These are phyloP conservation scores for Capitulum mitella DNA, from an alignment of 2,888 invertebrate species.

Conservation along the genomic window DNA sequence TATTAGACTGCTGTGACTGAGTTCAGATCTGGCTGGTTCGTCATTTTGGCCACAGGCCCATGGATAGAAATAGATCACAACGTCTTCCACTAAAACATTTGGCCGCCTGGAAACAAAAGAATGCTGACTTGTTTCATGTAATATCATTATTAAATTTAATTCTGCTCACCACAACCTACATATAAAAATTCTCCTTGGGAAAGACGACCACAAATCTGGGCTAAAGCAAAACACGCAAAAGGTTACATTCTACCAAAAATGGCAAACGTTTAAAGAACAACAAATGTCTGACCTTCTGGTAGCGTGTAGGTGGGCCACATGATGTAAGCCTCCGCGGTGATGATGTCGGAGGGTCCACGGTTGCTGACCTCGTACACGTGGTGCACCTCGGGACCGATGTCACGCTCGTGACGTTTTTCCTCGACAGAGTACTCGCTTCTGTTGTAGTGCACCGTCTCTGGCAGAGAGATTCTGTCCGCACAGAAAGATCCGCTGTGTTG, in stretches of 20 bases:
- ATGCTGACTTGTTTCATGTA: too few relatives aligned
- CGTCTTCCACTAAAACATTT: too few relatives aligned
- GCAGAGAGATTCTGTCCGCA: conserved; percentile 62
- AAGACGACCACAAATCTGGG: too few relatives aligned
- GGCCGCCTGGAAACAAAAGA: too few relatives aligned
- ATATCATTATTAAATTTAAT: too few relatives aligned
- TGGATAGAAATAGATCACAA: too few relatives aligned
- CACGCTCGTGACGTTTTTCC: conserved; percentile 30
- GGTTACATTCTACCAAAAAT: too few relatives aligned
- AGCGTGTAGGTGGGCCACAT: conserved; percentile 62
- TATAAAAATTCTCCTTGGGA: not conserved
- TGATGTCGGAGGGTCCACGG: conserved; percentile 76
- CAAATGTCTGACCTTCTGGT: conserved; percentile 17
- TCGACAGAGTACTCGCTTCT: conserved; percentile 52
- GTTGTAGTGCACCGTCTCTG: conserved; percentile 69
- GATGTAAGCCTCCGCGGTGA: conserved; percentile 71
- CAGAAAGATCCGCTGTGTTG: too few relatives aligned
- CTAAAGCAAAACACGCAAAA: too few relatives aligned
- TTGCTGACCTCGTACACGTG: conserved; percentile 48
- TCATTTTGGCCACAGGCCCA: too few relatives aligned
- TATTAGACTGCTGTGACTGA: too few relatives aligned
- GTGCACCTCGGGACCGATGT: conserved; percentile 32
- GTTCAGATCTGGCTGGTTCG: too few relatives aligned
- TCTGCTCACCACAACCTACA: not conserved
- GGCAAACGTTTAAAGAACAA: not conserved